Evolutionary conservation across 2,888 invertebrate species (phyloP).

Genomic region (Microplitis deprimator): DNA sequence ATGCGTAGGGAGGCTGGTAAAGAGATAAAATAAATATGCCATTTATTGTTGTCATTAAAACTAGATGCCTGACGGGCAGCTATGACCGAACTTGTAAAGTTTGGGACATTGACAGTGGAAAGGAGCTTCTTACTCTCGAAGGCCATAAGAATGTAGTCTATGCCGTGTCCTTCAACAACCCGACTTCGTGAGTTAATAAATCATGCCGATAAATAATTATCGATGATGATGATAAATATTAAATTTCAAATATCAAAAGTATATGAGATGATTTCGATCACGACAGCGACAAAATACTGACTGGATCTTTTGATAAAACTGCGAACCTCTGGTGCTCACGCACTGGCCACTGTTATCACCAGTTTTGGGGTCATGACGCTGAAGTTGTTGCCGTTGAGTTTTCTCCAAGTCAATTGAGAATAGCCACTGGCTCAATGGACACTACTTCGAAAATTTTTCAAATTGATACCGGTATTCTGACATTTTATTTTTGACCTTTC

Average conservation of each 20-base stretch:
- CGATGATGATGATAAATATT: background rate
- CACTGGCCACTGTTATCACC: slow-evolving; percentile 78
- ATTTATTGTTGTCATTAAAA: too few species aligned
- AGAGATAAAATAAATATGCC: too few species aligned
- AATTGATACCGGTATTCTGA: slow-evolving; percentile 76
- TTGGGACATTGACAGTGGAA: slow-evolving; percentile 82
- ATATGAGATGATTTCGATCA: slow-evolving; percentile 7
- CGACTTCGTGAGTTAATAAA: slow-evolving; percentile 77
- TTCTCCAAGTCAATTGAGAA: slow-evolving; percentile 75
- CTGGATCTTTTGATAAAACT: slow-evolving; percentile 87
- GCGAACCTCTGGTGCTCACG: slow-evolving; percentile 82
- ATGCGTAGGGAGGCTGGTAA: too few species aligned
- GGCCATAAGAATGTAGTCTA: slow-evolving; percentile 89
- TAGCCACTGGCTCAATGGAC: slow-evolving; percentile 86
- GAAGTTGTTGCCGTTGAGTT: slow-evolving; percentile 83
- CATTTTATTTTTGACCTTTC: background rate
- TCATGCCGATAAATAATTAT: slow-evolving; percentile 13
- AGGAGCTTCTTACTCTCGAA: slow-evolving; percentile 78
- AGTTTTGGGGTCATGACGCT: slow-evolving; percentile 82
- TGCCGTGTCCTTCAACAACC: slow-evolving; percentile 84
- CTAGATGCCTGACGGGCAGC: slow-evolving; percentile 85
- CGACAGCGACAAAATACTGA: slow-evolving; percentile 81
- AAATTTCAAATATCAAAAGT: background rate
- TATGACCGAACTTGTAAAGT: slow-evolving; percentile 89
- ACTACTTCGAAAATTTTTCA: slow-evolving; percentile 82